Evolutionary conservation across 2,888 invertebrate genomes (phyloP).

Genomic region (Tachystola acroxantha): DNA sequence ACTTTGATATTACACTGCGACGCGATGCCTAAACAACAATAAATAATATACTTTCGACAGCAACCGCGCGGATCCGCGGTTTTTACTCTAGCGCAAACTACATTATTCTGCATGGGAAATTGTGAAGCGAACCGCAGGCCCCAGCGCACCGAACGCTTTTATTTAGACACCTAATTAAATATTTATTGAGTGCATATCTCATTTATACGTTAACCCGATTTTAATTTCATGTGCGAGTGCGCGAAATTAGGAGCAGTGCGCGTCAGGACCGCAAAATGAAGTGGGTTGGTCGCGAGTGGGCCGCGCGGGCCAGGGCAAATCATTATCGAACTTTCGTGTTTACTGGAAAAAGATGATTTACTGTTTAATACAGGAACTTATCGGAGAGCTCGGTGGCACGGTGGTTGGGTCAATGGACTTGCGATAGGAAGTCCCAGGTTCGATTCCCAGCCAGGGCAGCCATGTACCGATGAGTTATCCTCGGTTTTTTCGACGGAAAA

Average conservation of each 20-base stretch:
- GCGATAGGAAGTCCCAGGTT: too few species aligned
- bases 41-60: conserved; percentile 9
- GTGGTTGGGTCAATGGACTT: too few species aligned
- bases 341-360: too few species aligned
- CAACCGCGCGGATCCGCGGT: conserved; percentile 16
- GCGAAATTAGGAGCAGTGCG: conserved; percentile 70
- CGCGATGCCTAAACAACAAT: conserved; percentile 2
- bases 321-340: not conserved
- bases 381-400: too few species aligned
- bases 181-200: conserved; percentile 75
- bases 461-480: too few species aligned
- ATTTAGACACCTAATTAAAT: conserved; percentile 77
- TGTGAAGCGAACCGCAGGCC: conserved; percentile 50
- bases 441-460: too few species aligned
- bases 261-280: conserved; percentile 70
- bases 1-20: not conserved
- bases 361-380: too few species aligned
- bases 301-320: conserved; percentile 12
- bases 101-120: conserved; percentile 52
- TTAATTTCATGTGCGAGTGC: conserved; percentile 74
- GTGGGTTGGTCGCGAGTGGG: conserved; percentile 53
- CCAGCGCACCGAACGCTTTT: conserved; percentile 52
- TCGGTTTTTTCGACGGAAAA: too few species aligned
- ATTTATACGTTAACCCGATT: conserved; percentile 74
- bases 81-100: conserved; percentile 30